These are phyloP conservation scores for Melieria picta DNA, from an alignment of 2,888 invertebrate species.

Conservation along the genomic window DNA sequence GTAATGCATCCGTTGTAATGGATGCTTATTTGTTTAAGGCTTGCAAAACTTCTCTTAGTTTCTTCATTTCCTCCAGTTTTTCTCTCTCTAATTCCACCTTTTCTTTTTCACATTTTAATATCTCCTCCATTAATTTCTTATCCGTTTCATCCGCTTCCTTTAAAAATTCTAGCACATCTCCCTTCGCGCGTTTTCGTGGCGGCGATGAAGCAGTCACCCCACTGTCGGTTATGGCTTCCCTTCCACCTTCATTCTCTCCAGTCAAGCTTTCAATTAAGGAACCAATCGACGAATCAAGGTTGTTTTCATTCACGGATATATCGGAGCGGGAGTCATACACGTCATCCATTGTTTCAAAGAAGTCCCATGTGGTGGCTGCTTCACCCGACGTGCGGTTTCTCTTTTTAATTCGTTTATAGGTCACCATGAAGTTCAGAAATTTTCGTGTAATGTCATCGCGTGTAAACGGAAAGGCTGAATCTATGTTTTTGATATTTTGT, in stretches of 20 bases:
- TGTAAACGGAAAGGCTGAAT: background rate
- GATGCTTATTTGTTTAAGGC: background rate
- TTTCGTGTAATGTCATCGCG: background rate
- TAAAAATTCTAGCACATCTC: background rate
- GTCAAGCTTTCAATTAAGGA: background rate
- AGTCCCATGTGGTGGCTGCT: background rate
- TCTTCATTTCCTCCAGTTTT: background rate
- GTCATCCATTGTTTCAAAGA: conserved; percentile 5
- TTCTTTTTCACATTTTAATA: background rate
- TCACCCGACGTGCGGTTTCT: conserved; percentile 2
- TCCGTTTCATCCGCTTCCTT: background rate
- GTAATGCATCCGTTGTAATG: background rate
- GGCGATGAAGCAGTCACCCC: background rate
- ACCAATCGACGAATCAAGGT: background rate
- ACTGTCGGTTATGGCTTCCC: background rate
- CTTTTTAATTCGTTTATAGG: conserved; percentile 5
- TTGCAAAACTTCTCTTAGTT: background rate
- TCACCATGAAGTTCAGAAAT: conserved; percentile 1
- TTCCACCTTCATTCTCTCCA: background rate
- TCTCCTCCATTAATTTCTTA: background rate
- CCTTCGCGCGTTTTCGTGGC: conserved; percentile 1
- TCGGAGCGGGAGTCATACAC: background rate
- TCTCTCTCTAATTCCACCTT: background rate
- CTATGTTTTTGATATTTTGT: background rate
- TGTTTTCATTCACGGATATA: background rate